phyloP scores from a whole-genome alignment of 2,113 vertebrate genomes.

The Oncorhynchus gorbuscha region DNA sequence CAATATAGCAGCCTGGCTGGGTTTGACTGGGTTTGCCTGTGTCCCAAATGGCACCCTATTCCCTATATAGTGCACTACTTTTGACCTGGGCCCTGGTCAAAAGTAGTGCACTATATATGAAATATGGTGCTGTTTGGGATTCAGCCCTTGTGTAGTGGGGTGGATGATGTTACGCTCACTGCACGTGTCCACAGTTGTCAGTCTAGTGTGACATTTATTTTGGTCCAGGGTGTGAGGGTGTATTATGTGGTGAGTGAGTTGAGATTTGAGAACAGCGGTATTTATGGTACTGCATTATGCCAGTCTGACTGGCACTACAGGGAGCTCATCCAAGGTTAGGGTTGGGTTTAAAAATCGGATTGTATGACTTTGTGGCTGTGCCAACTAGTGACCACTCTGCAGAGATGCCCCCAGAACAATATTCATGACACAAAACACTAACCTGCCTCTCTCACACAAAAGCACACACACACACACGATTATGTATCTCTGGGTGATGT shows the following conservation, averaged over 20 bases:
- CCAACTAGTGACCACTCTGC: too few relatives aligned
- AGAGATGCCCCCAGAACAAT: too few relatives aligned
- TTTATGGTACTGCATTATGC: not conserved
- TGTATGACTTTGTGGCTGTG: too few relatives aligned
- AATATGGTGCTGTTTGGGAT: too few relatives aligned
- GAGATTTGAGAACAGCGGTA: not conserved
- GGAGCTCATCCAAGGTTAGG: not conserved
- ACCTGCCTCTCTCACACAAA: too few relatives aligned
- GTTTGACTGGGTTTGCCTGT: too few relatives aligned
- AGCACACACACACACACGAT: too few relatives aligned
- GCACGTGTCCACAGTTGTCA: not conserved
- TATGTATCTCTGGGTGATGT: too few relatives aligned
- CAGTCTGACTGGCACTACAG: not conserved
- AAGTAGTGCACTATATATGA: too few relatives aligned
- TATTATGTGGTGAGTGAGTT: not conserved
- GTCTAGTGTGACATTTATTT: slow-evolving; percentile 10
- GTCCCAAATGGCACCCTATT: slow-evolving; percentile 27
- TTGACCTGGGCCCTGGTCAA: too few relatives aligned
- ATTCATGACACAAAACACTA: too few relatives aligned
- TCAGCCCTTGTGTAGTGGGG: not conserved
- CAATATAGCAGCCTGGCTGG: not conserved
- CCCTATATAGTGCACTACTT: not conserved
- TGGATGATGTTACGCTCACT: slow-evolving; percentile 34
- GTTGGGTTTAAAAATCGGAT: too few relatives aligned
- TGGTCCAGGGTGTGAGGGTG: not conserved